Base-by-base conservation (phyloP, 2,797 vertebrate species). In the Myioborus miniatus region DNA sequence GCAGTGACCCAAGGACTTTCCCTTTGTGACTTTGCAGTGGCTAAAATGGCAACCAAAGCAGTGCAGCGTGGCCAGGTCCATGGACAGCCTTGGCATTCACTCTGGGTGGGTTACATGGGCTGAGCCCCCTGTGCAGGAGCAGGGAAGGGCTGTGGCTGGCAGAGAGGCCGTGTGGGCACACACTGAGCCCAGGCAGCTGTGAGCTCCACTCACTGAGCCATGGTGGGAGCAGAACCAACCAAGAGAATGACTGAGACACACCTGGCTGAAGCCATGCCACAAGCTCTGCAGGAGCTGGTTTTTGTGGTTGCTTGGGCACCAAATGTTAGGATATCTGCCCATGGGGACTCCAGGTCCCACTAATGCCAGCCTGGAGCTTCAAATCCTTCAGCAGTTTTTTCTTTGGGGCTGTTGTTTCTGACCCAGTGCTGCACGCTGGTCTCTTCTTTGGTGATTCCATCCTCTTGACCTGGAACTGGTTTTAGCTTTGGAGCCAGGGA, bases 61-160 rank as follows among this genome's bases (percentile, higher is more conserved):
- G 7, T 21, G 41, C 52, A 2, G 0, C 55, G 21, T 67, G 58
- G 86, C 67, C 1, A 1, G 32, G 64, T 49, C 68, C 24, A 10
- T 4, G n/a, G 63, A 5, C 52, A 55, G 77, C 87, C 67, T 82
- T 56, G 82, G 85, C 74, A 9, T 79, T 90, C n/a, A 29, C 16
- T 8, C 50, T 71, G 68, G 37, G 46, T 11, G 8, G 5, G 8
- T 27, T 1, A 0, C 0, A 0, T n/a, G 89, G 44, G 37, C 70
- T 72, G 49, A 74, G 70, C 9, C 7, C 32, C 47, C 60, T 3
- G 3, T 10, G 44, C 0, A 0, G 3, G 34, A 36, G 46, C 23
- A 50, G 64, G 64, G 52, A 11, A 6, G 46, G 68, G 81, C 63
- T 94, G 39, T 80, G 60, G 13, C n/a, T 34, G 39, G n/a, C 64